Base-by-base conservation (phyloP, 2,113 vertebrate species). In the Alligator sinensis region DNA sequence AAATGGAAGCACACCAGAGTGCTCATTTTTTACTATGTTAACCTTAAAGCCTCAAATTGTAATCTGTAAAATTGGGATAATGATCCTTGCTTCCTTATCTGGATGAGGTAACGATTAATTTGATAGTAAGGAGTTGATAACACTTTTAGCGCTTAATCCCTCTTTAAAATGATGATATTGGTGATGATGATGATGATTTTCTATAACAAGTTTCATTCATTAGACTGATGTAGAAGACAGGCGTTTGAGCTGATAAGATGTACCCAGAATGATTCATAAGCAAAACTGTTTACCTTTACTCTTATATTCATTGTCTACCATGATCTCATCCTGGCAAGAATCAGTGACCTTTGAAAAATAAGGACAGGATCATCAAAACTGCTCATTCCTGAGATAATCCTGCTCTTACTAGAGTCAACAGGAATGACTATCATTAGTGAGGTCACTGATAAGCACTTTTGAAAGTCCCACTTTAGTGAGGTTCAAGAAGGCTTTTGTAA, bases 41-140 rank as follows among this genome's bases (percentile, higher is more conserved):
- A 4, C 30, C 81, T 62, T 24, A 92, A 85, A n/a, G 66, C 15
- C 6, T 34, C 66, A 70, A 19, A 57, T 64, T 91, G 70, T 80
- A 61, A 82, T 88, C 47, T 82, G 38, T 77, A 86, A 91, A 96
- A 94, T 8, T 18, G 72, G 85, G 82, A 87, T 89, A 90, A 92
- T 54, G 3, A 87, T 86, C 87, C 93, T 85, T 95, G 25, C 94
- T 74, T 87, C 83, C 68, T 55, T 81, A 66, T 60, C 81, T 72
- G 74, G 60, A 87, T 77, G 75, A 78, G 68, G 30, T 60, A 28
- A 95, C 91, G 83, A 87, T 95, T 91, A 86, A 88, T 91, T 63
- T 90, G 14, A 30, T 94, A 91, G 88, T 30, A 80, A 80, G 80
- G 28, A 91, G 25, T 80, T 86, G 80, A 91, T 91, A 87, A 80